phyloP scores from a whole-genome alignment of 1,140 invertebrate species.

The Nymphalis io region DNA sequence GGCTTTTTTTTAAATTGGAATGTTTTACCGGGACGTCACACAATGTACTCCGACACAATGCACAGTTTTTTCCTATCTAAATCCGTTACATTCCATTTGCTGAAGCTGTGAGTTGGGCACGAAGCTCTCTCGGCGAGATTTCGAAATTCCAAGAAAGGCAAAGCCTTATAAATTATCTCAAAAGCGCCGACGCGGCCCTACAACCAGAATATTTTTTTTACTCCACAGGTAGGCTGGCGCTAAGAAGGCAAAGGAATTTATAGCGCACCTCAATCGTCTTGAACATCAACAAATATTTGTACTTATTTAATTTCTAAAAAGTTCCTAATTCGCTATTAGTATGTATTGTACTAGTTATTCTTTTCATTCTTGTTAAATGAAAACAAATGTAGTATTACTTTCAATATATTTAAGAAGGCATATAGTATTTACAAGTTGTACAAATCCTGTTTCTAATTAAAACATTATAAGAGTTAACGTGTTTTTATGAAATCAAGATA shows the following conservation, averaged over 20 bases:
- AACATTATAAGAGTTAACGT: too few species aligned
- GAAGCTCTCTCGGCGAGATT: constrained; percentile 72
- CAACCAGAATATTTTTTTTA: constrained; percentile 78
- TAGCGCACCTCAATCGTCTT: constrained; percentile 45
- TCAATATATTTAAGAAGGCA: too few species aligned
- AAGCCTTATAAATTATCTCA: constrained; percentile 80
- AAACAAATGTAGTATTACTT: background rate
- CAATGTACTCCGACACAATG: constrained; percentile 57
- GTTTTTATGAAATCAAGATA: too few species aligned
- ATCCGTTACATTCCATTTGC: constrained; percentile 78
- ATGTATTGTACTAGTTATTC: background rate
- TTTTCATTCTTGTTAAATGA: background rate
- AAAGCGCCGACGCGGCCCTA: constrained; percentile 77
- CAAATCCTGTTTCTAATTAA: too few species aligned
- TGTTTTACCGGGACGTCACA: constrained; percentile 38
- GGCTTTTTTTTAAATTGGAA: constrained; percentile 24
- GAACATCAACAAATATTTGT: constrained; percentile 38
- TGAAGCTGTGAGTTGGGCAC: constrained; percentile 62
- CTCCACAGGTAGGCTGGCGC: constrained; percentile 78
- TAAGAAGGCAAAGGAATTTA: constrained; percentile 77
- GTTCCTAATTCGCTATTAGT: background rate
- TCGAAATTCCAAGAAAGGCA: constrained; percentile 80
- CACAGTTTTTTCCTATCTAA: constrained; percentile 71
- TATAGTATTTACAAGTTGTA: too few species aligned
- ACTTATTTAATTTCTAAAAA: background rate